Conservation (phyloP, 2,888 invertebrate genomes). For the Urechis unicinctus region DNA sequence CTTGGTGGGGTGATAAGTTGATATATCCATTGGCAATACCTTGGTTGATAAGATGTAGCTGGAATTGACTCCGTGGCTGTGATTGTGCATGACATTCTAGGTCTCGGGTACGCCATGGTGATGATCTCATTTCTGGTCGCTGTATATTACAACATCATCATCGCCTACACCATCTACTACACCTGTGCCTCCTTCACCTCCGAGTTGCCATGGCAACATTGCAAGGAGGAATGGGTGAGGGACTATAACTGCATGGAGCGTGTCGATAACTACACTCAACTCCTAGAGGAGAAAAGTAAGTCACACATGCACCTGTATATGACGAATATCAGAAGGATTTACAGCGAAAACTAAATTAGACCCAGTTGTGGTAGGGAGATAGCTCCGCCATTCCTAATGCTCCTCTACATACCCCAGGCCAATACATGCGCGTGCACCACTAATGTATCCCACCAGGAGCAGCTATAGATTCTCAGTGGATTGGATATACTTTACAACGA, state of each 20-base stretch:
- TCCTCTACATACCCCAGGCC: too few relatives aligned
- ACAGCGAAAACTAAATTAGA: neutral
- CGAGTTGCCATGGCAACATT: slow-evolving; percentile 43
- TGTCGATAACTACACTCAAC: neutral
- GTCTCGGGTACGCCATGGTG: slow-evolving; percentile 46
- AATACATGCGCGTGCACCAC: too few relatives aligned
- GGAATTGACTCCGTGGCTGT: too few relatives aligned
- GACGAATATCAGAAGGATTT: neutral
- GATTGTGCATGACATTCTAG: slow-evolving; percentile 18
- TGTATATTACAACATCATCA: slow-evolving; percentile 47
- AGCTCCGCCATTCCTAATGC: too few relatives aligned
- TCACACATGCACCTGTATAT: neutral
- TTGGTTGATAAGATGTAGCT: too few relatives aligned
- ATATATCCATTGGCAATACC: neutral
- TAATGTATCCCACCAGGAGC: too few relatives aligned
- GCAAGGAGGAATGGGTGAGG: slow-evolving; percentile 37
- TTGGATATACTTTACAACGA: too few relatives aligned
- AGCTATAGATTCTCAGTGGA: too few relatives aligned
- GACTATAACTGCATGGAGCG: slow-evolving; percentile 12
- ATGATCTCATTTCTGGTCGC: slow-evolving; percentile 35
- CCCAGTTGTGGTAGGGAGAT: too few relatives aligned
- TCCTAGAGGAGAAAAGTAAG: neutral
- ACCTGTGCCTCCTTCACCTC: slow-evolving; percentile 42
- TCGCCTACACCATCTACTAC: slow-evolving; percentile 46
- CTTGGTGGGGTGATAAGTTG: too few relatives aligned